Evolutionary conservation across 2,888 invertebrate genomes (phyloP).

Genomic region (Eupithecia inturbata): DNA sequence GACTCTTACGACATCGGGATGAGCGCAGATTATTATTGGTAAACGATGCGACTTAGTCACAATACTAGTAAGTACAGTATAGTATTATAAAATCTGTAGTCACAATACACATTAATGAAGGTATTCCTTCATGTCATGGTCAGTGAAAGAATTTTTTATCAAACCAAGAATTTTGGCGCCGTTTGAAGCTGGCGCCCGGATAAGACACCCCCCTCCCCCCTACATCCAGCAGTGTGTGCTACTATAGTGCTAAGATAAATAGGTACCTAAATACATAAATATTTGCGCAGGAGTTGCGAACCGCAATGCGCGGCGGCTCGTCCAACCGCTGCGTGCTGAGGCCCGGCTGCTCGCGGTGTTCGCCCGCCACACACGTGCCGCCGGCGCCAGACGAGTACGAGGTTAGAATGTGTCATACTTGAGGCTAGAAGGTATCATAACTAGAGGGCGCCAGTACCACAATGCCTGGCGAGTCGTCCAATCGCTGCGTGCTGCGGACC

Average conservation of each 20-base stretch:
- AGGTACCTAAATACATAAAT: neutral
- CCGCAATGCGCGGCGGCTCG: conserved; percentile 93
- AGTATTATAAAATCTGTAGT: too few relatives aligned
- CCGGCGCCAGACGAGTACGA: conserved; percentile 82
- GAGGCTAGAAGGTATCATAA: neutral
- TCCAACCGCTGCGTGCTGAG: conserved; percentile 92
- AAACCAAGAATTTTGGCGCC: too few relatives aligned
- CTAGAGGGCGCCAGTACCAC: conserved; percentile 85
- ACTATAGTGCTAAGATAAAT: neutral
- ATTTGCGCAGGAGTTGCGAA: conserved; percentile 89
- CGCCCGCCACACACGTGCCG: conserved; percentile 90
- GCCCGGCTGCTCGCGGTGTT: conserved; percentile 90
- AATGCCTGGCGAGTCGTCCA: conserved; percentile 91
- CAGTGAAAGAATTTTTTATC: too few relatives aligned
- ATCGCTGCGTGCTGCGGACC: conserved; percentile 91
- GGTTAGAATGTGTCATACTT: conserved; percentile 46
- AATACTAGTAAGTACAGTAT: too few relatives aligned
- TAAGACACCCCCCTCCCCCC: too few relatives aligned
- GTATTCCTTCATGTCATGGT: too few relatives aligned
- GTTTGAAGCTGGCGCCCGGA: too few relatives aligned
- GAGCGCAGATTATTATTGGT: too few relatives aligned
- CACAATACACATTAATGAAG: too few relatives aligned
- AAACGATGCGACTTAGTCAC: too few relatives aligned
- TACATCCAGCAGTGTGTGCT: neutral
- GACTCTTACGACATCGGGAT: too few relatives aligned